Base-by-base conservation (phyloP, 2,113 vertebrate genomes). In the Gnathonemus longibarbis region DNA sequence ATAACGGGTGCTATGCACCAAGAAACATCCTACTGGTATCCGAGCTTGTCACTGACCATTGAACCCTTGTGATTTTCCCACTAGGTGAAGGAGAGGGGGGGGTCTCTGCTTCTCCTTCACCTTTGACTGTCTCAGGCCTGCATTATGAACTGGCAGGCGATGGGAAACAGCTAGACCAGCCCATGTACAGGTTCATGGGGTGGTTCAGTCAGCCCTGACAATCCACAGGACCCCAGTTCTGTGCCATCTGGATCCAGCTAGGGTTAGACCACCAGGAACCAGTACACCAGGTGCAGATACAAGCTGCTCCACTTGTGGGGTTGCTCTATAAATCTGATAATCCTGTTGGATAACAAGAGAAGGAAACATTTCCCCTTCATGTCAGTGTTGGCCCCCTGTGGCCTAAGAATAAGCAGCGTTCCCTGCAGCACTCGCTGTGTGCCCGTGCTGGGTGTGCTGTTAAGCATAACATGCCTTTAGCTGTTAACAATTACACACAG, bases 401-500 rank as follows among this genome's bases (percentile, higher is more conserved):
- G 62, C 62, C 62, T 70, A 70, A 13, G n/a, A 70, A 70, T 70
- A 70, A 31, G 27, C 62, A 31, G 27, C 8, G n/a, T 27, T 27
- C 58, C 58, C 3, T 27, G 9, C 58, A 66, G 24, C 58, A 70
- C 62, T 70, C n/a, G 62, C 62, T 77, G 83, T 27, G 42, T 49
- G 45, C 39, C 4, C 7, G 19, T 86, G 24, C 7, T 50, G n/a
- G 46, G 24, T 53, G n/a, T 49, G 11, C 9, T n/a, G n/a, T 24
- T 52, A 49, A 87, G 49, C 24, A 35, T 15, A 50, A 35, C 48
- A 53, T 52, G 24, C 49, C 45, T 17, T n/a, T 87, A 35, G 85
- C 85, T 52, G 27, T 87, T 52, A 53, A 87, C 85, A 87, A 87
- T 87, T 87, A 87, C 85, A 87, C n/a, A 87, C 13, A 15, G 10